Percentiles rank a stretch among this genome's conserved stretches.
Conservation (phyloP, 1,140 invertebrate genomes). For the Archegozetes longisetosus region DNA sequence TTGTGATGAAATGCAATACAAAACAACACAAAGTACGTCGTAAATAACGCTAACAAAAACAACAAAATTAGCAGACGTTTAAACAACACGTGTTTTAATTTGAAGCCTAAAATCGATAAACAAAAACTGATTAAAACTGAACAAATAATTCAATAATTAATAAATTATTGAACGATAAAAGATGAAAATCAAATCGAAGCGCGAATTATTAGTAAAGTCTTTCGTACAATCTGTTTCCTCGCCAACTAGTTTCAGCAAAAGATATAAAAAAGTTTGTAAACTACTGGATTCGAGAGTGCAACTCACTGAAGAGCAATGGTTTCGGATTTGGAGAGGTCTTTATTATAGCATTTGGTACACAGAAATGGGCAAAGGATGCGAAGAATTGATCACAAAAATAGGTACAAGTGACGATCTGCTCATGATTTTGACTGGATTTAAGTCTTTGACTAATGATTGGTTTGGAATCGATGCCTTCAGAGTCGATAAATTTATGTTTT, state of each 20-base stretch:
- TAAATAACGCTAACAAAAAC: no score
- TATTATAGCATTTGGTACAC: constrained; percentile 18
- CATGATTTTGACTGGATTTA: constrained; percentile 12
- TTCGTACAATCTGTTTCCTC: constrained; percentile 12
- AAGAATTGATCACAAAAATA: constrained; percentile 15
- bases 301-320: constrained; percentile 6
- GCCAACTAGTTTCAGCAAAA: constrained; percentile 8
- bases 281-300: not conserved
- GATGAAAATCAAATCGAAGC: constrained; percentile 8
- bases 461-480: constrained; percentile 16
- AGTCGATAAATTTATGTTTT: constrained; percentile 16
- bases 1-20: no score
- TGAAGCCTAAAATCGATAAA: no score
- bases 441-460: constrained; percentile 12
- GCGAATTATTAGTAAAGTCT: not conserved
- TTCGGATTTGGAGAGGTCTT: constrained; percentile 17
- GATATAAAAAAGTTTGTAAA: not conserved
- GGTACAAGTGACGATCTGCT: constrained; percentile 1
- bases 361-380: constrained; percentile 18
- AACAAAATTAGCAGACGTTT: no score
- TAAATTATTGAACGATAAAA: no score
- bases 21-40: no score
- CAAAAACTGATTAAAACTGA: no score
- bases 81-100: no score
- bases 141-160: no score